These are phyloP conservation scores for Halesus radiatus DNA, from an alignment of 1,140 invertebrate species.

Conservation along the genomic window DNA sequence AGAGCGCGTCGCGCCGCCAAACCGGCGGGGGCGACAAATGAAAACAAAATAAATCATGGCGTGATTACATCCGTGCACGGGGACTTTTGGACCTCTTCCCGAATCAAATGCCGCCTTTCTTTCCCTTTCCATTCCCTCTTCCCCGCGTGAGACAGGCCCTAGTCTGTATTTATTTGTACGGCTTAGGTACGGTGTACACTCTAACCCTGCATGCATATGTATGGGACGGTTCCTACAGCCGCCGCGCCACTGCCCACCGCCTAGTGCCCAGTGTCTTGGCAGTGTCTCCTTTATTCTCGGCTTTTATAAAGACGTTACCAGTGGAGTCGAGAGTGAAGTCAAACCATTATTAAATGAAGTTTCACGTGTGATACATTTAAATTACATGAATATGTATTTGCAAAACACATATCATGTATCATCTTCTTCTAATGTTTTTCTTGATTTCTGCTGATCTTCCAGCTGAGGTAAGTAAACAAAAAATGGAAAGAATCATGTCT, in stretches of 20 bases:
- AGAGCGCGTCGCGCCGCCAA: neutral
- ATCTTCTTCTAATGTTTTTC: no score
- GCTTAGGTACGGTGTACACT: neutral
- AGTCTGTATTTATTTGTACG: conserved; percentile 2
- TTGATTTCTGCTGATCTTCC: no score
- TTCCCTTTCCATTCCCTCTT: neutral
- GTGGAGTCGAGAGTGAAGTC: neutral
- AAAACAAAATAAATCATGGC: conserved; percentile 28
- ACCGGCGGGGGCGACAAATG: conserved; percentile 11
- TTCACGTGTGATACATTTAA: neutral
- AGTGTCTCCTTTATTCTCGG: neutral
- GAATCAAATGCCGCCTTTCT: conserved; percentile 17
- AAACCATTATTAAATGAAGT: neutral
- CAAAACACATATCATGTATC: no score
- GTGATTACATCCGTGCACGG: conserved; percentile 11
- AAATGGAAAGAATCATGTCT: no score
- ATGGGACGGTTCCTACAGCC: no score
- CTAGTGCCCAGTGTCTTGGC: neutral
- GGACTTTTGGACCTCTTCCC: conserved; percentile 4
- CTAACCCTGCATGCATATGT: no score
- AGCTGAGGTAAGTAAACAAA: no score
- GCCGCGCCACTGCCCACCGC: no score
- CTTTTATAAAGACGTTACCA: conserved; percentile 24
- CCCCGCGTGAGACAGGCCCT: neutral
- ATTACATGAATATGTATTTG: no score